A percentile compares a stretch with the other conserved stretches of the same genome.
phyloP scores from a whole-genome alignment of 2,888 invertebrate genomes.

The Diploptera punctata region DNA sequence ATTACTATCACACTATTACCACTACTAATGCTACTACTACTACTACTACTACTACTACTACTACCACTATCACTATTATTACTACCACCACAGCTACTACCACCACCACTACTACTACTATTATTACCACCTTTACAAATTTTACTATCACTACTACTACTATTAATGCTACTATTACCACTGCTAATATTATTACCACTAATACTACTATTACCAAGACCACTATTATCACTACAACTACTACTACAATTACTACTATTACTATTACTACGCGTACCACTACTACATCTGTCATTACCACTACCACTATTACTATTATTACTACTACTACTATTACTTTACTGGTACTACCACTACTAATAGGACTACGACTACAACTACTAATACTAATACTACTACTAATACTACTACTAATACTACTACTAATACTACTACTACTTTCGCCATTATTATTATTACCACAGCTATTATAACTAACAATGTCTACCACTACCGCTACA shows the following conservation, averaged over 20 bases:
- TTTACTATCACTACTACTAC: background rate
- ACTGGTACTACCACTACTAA: too few relatives aligned
- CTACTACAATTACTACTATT: too few relatives aligned
- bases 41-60: background rate
- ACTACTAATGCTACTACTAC: slow-evolving; percentile 1
- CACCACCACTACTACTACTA: background rate
- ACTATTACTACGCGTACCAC: too few relatives aligned
- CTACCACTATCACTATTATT: background rate
- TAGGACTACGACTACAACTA: too few relatives aligned
- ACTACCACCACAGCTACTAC: background rate
- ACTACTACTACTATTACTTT: background rate
- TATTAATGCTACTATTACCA: background rate
- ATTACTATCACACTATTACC: background rate
- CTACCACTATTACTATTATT: background rate
- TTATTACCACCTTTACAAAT: background rate
- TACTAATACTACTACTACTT: too few relatives aligned
- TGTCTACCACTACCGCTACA: too few relatives aligned
- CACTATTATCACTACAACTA: too few relatives aligned
- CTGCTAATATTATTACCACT: background rate
- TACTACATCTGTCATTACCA: background rate
- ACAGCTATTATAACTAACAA: too few relatives aligned
- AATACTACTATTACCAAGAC: background rate
- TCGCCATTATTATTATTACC: too few relatives aligned
- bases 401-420: too few relatives aligned
- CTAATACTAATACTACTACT: too few relatives aligned